Evolutionary conservation across 2,797 vertebrate genomes (phyloP).

Genomic region (Macropodus opercularis): DNA sequence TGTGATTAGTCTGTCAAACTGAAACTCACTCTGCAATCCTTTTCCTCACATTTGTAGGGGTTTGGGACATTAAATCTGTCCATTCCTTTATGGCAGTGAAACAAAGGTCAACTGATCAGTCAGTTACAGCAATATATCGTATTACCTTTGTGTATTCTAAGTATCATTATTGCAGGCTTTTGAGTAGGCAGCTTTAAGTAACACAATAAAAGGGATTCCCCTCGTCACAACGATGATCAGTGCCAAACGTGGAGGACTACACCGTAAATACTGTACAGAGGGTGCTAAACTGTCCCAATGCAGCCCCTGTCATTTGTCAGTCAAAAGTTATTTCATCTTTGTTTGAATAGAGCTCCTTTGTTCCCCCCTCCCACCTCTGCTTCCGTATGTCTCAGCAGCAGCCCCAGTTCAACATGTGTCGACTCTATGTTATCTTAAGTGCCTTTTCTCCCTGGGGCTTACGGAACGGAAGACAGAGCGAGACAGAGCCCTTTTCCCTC

Average conservation of each 20-base stretch:
- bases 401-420: slow-evolving; percentile 58
- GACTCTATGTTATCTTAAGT: slow-evolving; percentile 72
- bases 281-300: slow-evolving; percentile 36
- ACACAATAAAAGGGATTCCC: slow-evolving; percentile 18
- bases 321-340: slow-evolving; percentile 58
- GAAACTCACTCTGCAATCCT: slow-evolving; percentile 12
- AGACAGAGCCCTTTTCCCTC: slow-evolving; percentile 44
- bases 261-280: slow-evolving; percentile 24
- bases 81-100: background rate
- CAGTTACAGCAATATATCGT: background rate
- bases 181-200: background rate
- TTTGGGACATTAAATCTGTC: background rate
- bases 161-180: background rate
- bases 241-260: slow-evolving; percentile 1
- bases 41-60: slow-evolving; percentile 4
- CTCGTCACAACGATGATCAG: slow-evolving; percentile 8
- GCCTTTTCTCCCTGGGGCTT: slow-evolving; percentile 67
- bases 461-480: slow-evolving; percentile 47
- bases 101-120: background rate
- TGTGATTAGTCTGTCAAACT: slow-evolving; percentile 11
- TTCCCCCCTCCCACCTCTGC: slow-evolving; percentile 29
- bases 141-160: background rate
- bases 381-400: slow-evolving; percentile 39
- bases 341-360: slow-evolving; percentile 57
- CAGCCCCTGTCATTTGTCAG: slow-evolving; percentile 34